Evolutionary conservation across 1,140 invertebrate genomes (phyloP), one percentile per base, ranked within the genome.

Genomic region (Pogonognathellus flavescens): DNA sequence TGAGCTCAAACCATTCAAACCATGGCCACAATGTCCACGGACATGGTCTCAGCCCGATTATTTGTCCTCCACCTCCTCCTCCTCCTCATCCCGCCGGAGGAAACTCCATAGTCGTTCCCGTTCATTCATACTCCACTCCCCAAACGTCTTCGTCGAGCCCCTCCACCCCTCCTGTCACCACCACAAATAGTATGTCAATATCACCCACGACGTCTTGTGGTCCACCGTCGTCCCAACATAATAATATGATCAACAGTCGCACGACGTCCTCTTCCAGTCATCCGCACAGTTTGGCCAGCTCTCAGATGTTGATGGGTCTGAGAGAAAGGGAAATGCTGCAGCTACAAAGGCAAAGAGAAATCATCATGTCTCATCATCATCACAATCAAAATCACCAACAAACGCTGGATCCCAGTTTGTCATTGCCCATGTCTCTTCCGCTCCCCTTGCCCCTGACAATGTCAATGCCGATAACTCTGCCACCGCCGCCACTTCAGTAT

Each of bases 341-440:
- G n/a, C 49, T 82, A 0, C 81, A 59, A 16, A 16, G 81, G 14
- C 81, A 82, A 31, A 3, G 57, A 57, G 59, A 53, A 82, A 82
- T 62, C 53, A 59, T 82, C 20, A 62, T 59, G 59, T 62, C 53
- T 14, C 81, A 62, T 22, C 80, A 81, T 20, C 50, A 53, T 52
- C 80, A 59, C 14, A 90, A 92, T 92, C 89, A 92, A 93, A 90
- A 22, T 4, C 80, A 59, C 10, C 90, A 92, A 92, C 89, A 92
- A 93, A 90, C 87, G 88, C 90, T 89, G 14, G 91, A 91, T 18
- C 53, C 80, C 2, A 55, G 52, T 55, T 18, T 53, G 18, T 57
- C 50, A 0, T 31, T 76, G 7, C 70, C 70, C 25, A 76, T 76
- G 41, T 76, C 70, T 31, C 16, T 76, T 14, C 70, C 70, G 7